Evolutionary conservation across 1,140 invertebrate species (phyloP), one percentile per base, ranked within the genome.

Genomic region (Drosophila erecta): DNA sequence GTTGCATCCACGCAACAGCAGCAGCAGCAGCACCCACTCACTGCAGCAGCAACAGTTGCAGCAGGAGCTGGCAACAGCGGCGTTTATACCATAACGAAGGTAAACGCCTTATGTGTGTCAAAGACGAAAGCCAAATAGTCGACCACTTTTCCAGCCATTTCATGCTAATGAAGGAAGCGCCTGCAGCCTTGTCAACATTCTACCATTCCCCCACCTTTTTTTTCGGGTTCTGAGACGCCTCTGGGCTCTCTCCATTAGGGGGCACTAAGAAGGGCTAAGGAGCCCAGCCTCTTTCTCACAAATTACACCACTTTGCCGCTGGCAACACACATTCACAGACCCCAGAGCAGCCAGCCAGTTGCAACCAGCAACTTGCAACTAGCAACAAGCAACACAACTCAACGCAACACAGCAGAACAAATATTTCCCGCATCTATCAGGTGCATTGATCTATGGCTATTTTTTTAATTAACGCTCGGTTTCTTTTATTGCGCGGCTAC

Each of bases 381-480:
- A 14, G 56, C 55, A 74, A 70, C 54, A 17, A 43, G 30, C 46
- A 66, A 15, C 12, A 15, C 20, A 35, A 33, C 27, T 10, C 30
- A 30, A 30, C 30, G 7, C 30, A 30, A 30, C 30, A 37, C 50
- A 46, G 40, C 50, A 76, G 72, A 76, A 76, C 72, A 76, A 78
- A 78, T 74, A 78, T 78, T 78, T 77, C 74, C 57, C 70, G 62
- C 59, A 76, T 76, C 76, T 90, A 89, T 89, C 84, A 90, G 84
- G 85, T 89, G 84, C 80, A 89, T 89, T 89, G 84, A 89, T 89
- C 84, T 89, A 90, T 84, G 84, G 76, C 76, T 75, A 90, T 89
- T 90, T 90, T 84, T 89, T 89, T 89, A 87, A 87, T 87, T 87
- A 87, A 87, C 84, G 84, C 84, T 84, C 79, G 70, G 84, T 87